Evolutionary conservation across 1,140 invertebrate genomes (phyloP), one percentile per base, ranked within the genome.

Genomic region (Apis cerana): DNA sequence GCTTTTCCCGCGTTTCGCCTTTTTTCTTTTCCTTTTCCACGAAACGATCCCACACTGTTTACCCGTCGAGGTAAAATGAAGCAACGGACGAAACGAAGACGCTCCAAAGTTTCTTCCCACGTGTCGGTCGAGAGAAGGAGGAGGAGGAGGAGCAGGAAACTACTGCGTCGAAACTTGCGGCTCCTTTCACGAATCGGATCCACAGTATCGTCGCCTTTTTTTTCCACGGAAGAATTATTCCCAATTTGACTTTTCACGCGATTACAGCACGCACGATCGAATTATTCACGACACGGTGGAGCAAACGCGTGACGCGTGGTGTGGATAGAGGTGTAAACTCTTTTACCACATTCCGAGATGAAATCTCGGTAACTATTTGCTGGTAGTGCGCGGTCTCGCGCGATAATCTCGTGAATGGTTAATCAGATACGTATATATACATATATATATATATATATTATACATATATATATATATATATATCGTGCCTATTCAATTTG

Each of bases 21-120:
- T 33, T 33, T 33, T 33, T 4, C 33, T 3, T 33, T 33, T 33
- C 2, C 33, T 3, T 33, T 33, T 3, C 2, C 33, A 33, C 33
- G 33, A 43, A 43, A 7, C 33, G 33, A 43, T 43, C 5, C 5
- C 33, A 19, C 17, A 7, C 56, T 3, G 7, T 15, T 56, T 19
- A 43, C 33, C 33, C 33, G 33, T 43, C 33, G 33, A 43, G 33
- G 5, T 8, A 5, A 15, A 33, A 1, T 65, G 27, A 17, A 33
- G 27, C 23, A 17, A 33, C 33, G 33, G 33, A 33, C 33, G 33
- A 33, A 33, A 43, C 64, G 75, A 85, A 82, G 83, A 82, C 77
- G 68, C 69, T 33, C 33, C 2, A 33, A 33, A 33, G 33, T 33
- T 33, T 33, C 33, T 33, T 33, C 33, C 33, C 33, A 33, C 33